Conservation (phyloP, 1,140 invertebrate species). For the Apis dorsata region DNA sequence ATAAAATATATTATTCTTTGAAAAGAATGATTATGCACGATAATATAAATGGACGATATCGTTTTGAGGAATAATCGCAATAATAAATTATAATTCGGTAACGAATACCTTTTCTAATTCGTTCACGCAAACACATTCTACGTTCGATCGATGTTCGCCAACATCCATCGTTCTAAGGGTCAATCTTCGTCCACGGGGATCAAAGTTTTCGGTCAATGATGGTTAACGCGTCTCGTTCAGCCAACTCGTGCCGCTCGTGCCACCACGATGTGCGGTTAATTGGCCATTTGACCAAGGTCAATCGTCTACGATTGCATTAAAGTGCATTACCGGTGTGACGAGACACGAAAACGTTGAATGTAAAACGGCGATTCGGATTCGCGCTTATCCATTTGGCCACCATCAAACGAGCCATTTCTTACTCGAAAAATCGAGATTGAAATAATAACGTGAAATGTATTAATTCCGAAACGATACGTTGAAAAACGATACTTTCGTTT, state of each 20-base stretch:
- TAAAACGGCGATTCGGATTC: conserved; percentile 1
- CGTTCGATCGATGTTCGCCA: neutral
- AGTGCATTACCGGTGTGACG: conserved; percentile 45
- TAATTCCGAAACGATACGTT: too few species aligned
- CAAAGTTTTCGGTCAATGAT: conserved; percentile 8
- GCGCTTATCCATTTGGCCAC: neutral
- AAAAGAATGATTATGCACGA: too few species aligned
- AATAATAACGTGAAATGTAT: neutral
- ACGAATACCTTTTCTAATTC: neutral
- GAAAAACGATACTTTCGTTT: too few species aligned
- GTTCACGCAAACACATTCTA: neutral
- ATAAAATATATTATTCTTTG: too few species aligned
- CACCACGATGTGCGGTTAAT: conserved; percentile 37
- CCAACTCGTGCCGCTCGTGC: conserved; percentile 41
- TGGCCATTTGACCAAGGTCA: conserved; percentile 45
- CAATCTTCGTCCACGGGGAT: conserved; percentile 2
- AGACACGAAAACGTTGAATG: conserved; percentile 22
- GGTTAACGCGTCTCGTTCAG: conserved; percentile 36
- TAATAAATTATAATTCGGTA: too few species aligned
- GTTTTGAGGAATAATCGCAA: too few species aligned
- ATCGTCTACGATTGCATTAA: conserved; percentile 52
- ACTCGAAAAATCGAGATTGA: neutral
- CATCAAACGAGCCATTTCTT: neutral
- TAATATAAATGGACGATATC: too few species aligned
- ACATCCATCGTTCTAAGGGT: neutral